Evolutionary conservation across 2,888 invertebrate genomes (phyloP), one percentile per base, ranked within the genome.

Genomic region (Drosophila mercatorum): DNA sequence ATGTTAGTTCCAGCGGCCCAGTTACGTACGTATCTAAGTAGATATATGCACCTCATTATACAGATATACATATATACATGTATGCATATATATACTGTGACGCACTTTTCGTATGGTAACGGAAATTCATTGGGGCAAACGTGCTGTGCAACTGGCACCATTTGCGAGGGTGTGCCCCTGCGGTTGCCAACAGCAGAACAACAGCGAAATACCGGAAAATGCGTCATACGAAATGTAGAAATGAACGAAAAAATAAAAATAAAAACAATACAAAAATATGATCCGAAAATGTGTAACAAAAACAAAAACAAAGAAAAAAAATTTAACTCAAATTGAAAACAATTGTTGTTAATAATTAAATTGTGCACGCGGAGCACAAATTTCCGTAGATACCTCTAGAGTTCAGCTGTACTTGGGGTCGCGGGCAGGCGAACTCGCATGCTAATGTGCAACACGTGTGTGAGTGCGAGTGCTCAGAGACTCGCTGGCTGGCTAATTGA

Each of bases 381-480:
- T 67, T 55, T 58, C 43, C 41, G 5, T 10, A 5, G 6, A 28
- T 14, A 14, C 38, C 4, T 0, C 38, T 31, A 41, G 28, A 55
- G 36, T 55, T 53, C 52, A 36, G 52, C 2, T 10, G 47, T 28
- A 47, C 47, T 47, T 28, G n/a, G 17, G 17, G 26, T 44, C 34
- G 26, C 26, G 28, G 11, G n/a, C 52, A 12, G 34, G 46, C 47
- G 17, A 47, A 38, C 40, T n/a, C 14, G 49, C 44, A 34, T 22
- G 53, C 47, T 81, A 84, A 86, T 86, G 78, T 83, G 72, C 72
- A 83, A 88, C 88, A 83, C 88, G 83, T 86, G 89, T 83, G 43
- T 62, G 31, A 56, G 89, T 81, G 43, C 64, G 31, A 56, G 44
- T 61, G 57, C 49, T 56, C 40, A 36, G 43, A 64, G 41, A 38